Evolutionary conservation across 2,888 invertebrate species (phyloP), one percentile per base, ranked within the genome.

Genomic region (Willowsia nigromaculata): DNA sequence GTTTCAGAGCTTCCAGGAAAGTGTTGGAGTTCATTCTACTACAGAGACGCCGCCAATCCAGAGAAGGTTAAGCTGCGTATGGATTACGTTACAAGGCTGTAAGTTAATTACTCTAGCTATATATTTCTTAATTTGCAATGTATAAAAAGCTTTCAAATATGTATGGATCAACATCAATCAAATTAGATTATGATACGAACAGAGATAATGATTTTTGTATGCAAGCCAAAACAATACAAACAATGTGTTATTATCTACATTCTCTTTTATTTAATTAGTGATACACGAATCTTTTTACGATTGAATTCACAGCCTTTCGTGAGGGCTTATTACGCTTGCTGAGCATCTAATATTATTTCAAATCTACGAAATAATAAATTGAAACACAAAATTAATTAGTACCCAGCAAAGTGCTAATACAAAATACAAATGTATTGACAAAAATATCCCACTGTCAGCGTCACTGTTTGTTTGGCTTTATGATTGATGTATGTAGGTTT

Each of bases 1-100:
- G 92, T 92, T 5, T 93, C 93, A 62, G 93, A 93, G 59, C 90
- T 93, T n/a, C 93, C 93, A 7, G 93, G 93, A 40, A 92, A 93
- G 65, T 93, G 93, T 84, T 93, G 93, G 93, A 92, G 92, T 68
- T 92, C 93, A 3, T 92, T 93, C 59, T 93, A 93, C 88, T 92
- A 93, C 84, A 33, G 93, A n/a, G 93, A 93, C 81, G 90, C 91
- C 50, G 89, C 91, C 15, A 93, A 93, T 85, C 92, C 92, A 9
- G 93, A 92, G n/a, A 93, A 93, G 87, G 92, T 93, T 50, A 93
- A 93, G 84, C 91, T 93, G 91, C 91, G 92, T 9, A 93, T 93
- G 92, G 93, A 93, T 80, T 93, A 93, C 88, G 93, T 92, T 25
- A 93, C 93, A n/a, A 91, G 93, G 81, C 88, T 93, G 93, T 93